Evolutionary conservation across 2,797 vertebrate species (phyloP).

Genomic region (Acrocephalus scirpaceus): DNA sequence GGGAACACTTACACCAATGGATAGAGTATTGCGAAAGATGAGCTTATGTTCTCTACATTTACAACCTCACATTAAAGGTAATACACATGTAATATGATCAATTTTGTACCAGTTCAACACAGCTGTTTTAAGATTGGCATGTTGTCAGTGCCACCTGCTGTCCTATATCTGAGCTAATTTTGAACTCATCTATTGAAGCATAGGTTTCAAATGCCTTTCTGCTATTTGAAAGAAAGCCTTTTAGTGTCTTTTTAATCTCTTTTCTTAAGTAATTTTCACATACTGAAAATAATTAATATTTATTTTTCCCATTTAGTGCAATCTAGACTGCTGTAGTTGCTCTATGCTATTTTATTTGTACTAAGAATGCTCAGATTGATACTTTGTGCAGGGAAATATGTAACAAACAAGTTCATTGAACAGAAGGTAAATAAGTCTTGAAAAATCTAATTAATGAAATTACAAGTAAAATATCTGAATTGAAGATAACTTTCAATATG

Average conservation of each 20-base stretch:
- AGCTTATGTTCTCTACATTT: neutral
- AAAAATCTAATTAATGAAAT: neutral
- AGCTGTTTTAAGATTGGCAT: neutral
- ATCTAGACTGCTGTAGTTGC: neutral
- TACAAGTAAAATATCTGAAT: neutral
- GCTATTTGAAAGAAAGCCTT: neutral
- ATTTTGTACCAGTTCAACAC: neutral
- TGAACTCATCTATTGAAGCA: neutral
- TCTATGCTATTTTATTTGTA: neutral
- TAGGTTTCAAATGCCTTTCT: neutral
- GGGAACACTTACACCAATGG: neutral
- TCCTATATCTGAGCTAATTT: neutral
- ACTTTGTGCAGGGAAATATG: neutral
- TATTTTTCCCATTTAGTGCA: neutral
- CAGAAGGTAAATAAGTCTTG: neutral
- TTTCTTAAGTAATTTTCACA: neutral
- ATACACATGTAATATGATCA: neutral
- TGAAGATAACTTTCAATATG: neutral
- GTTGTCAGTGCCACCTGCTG: slow-evolving; percentile 55
- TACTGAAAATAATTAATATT: neutral
- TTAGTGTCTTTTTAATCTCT: neutral
- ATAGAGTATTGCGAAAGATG: neutral
- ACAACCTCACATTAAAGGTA: neutral
- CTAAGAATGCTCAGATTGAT: neutral
- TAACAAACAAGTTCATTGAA: neutral